Evolutionary conservation across 2,113 vertebrate species (phyloP).

Genomic region (Phaethornis superciliosus): DNA sequence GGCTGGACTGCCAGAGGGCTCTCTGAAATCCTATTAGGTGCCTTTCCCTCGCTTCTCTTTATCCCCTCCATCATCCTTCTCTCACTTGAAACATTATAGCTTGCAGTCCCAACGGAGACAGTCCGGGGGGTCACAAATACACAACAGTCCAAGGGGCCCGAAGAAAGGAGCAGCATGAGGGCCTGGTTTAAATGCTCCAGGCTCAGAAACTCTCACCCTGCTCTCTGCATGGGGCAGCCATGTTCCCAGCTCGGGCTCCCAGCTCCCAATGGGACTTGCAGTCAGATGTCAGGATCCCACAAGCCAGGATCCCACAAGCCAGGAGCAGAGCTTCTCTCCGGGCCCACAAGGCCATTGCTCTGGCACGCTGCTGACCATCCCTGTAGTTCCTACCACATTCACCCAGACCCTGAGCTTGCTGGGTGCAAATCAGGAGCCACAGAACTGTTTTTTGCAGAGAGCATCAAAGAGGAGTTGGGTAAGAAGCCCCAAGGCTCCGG

Average conservation of each 20-base stretch:
- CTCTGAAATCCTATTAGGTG: conserved; percentile 41
- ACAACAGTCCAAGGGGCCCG: background rate
- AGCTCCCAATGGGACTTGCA: background rate
- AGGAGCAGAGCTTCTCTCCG: background rate
- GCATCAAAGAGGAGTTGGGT: conserved; percentile 26
- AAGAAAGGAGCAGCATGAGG: background rate
- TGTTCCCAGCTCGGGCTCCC: background rate
- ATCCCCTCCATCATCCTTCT: background rate
- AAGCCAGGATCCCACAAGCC: rapidly evolving
- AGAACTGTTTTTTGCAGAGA: background rate
- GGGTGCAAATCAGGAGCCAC: conserved; percentile 26
- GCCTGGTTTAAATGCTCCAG: background rate
- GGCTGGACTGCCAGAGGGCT: conserved; percentile 46
- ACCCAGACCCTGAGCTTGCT: background rate
- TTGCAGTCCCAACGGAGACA: background rate
- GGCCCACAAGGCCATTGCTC: background rate
- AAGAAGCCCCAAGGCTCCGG: background rate
- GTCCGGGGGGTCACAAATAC: background rate
- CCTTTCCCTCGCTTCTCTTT: conserved; percentile 37
- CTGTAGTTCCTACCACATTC: background rate
- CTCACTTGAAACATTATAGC: conserved; percentile 6
- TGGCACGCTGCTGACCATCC: rapidly evolving
- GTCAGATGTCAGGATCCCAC: background rate
- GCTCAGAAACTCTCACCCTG: background rate
- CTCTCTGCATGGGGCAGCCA: background rate